Percentiles rank a stretch among this genome's conserved stretches.
phyloP scores from a whole-genome alignment of 92 coral and sea anemone species.

The Micromussa lordhowensis region DNA sequence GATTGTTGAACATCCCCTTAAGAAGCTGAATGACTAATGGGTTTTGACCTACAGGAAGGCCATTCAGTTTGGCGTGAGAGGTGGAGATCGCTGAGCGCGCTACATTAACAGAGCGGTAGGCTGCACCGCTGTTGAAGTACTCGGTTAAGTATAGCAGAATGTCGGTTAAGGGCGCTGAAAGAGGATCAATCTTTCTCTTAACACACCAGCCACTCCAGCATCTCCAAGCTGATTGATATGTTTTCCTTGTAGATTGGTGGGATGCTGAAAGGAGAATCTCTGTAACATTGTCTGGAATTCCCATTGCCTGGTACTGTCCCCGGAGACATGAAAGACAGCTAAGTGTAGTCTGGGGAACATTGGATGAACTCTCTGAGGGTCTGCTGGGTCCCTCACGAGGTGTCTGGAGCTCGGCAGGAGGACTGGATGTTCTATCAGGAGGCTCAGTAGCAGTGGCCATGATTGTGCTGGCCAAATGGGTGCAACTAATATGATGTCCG shows the following conservation, averaged over 20 bases:
- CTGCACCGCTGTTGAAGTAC: slow-evolving; percentile 32
- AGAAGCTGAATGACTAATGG: background rate
- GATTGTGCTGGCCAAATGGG: slow-evolving; percentile 64
- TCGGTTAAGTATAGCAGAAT: slow-evolving; percentile 21
- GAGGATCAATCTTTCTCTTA: slow-evolving; percentile 44
- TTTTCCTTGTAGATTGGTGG: slow-evolving; percentile 44
- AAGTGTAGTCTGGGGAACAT: slow-evolving; percentile 45
- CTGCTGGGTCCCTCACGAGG: no score
- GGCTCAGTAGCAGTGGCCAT: slow-evolving; percentile 48
- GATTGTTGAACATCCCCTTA: background rate
- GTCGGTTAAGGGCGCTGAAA: slow-evolving; percentile 46
- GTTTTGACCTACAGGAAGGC: background rate
- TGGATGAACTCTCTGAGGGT: slow-evolving; percentile 35
- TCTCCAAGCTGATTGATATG: slow-evolving; percentile 58
- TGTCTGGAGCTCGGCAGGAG: background rate
- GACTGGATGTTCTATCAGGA: slow-evolving; percentile 48
- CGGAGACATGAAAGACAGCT: slow-evolving; percentile 39
- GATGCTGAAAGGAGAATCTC: slow-evolving; percentile 62
- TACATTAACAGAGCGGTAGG: slow-evolving; percentile 35
- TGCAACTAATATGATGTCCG: slow-evolving; percentile 46
- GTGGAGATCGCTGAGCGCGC: slow-evolving; percentile 35
- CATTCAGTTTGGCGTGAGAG: slow-evolving; percentile 37
- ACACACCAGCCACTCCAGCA: slow-evolving; percentile 52
- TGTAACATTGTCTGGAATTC: slow-evolving; percentile 23
- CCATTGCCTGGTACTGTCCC: slow-evolving; percentile 41